Base-by-base conservation (phyloP, 2,888 invertebrate species). In the Beris morrisii region DNA sequence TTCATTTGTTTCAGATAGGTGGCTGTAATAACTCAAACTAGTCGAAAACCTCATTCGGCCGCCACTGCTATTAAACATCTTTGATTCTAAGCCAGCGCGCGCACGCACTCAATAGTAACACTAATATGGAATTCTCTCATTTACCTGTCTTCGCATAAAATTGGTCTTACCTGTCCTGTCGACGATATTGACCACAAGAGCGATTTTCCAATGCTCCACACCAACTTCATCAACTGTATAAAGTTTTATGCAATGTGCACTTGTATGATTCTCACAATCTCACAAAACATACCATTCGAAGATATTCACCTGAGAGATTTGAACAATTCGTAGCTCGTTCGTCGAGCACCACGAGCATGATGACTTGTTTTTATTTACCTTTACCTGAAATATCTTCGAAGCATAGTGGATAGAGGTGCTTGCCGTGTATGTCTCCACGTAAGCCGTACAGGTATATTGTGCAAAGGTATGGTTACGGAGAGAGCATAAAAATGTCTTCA, bases 101-200 rank as follows among this genome's bases (percentile, higher is more conserved):
- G 65, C 63, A 53, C 63, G 65, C 63, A 64, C 59, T 53, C 64
- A 65, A 32, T 61, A 53, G 55, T 54, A 67, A 32, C 64, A 50
- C 43, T 61, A 56, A 61, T 61, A 50, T 61, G 61, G 61, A 57
- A 56, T 65, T 68, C 68, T 66, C 68, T 66, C 65, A 44, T 63
- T 65, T 68, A 68, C 68, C 68, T 68, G 68, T 58, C 57, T 63
- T 50, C 61, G 61, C 50, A 61, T 52, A 61, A 68, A 65, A 61
- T 68, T 65, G 61, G 61, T 43, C 50, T 61, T 61, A 61, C 61
- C 61, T 61, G 61, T 61, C n/a, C 32, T 45, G 45, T 59, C 48
- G 59, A 59, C 61, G 50, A 38, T 50, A 50, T 50, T 61, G 61
- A 61, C 61, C 61, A 61, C 52, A 61, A 50, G 50, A 50, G 50